Conservation (phyloP, 2,113 vertebrate genomes). For the Arizona elegans region DNA sequence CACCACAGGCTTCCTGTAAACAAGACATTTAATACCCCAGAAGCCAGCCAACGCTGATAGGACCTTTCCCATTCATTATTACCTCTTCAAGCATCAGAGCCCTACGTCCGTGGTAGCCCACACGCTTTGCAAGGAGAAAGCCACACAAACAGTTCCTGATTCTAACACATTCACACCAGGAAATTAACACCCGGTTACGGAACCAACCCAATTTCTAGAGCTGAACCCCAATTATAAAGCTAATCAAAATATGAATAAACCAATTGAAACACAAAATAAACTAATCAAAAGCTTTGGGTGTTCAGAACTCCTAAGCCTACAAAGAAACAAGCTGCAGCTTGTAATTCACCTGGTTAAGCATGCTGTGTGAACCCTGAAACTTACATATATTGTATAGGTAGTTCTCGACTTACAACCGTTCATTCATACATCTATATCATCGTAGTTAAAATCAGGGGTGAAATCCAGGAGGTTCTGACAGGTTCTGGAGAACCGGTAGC, state of each 20-base stretch:
- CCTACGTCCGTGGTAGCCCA: neutral
- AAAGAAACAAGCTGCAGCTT: neutral
- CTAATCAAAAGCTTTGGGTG: neutral
- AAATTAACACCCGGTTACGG: neutral
- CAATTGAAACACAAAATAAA: neutral
- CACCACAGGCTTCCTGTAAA: neutral
- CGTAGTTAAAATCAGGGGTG: too few species aligned
- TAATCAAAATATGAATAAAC: neutral
- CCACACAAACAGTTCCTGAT: neutral
- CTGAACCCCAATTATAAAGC: neutral
- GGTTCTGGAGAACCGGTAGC: too few species aligned
- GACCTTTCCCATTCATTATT: neutral
- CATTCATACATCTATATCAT: neutral
- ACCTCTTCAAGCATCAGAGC: neutral
- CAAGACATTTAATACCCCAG: neutral
- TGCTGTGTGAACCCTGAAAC: neutral
- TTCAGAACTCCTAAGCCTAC: neutral
- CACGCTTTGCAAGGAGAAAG: neutral
- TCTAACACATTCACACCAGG: neutral
- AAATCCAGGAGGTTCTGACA: too few species aligned
- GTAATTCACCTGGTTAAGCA: neutral
- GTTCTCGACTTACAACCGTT: neutral
- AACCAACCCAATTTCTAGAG: neutral
- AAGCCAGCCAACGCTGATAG: neutral
- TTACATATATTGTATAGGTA: neutral